phyloP scores from a whole-genome alignment of 92 coral and sea anemone species.

The Heliopora coerulea region DNA sequence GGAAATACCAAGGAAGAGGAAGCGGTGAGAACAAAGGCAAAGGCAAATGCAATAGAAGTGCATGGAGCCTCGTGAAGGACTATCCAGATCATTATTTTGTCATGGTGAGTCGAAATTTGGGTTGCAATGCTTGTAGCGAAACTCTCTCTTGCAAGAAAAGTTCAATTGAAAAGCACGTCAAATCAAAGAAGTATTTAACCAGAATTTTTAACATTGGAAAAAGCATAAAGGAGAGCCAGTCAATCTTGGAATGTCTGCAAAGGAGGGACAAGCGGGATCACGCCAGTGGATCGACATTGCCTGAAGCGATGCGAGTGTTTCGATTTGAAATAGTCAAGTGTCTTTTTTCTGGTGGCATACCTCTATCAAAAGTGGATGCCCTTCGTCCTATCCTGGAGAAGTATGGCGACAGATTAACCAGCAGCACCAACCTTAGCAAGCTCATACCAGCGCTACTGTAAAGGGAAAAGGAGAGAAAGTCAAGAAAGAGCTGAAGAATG shows the following conservation, averaged over 20 bases:
- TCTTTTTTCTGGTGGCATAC: too few relatives aligned
- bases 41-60: too few relatives aligned
- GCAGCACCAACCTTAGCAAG: conserved; percentile 9
- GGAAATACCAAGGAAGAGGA: too few relatives aligned
- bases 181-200: conserved; percentile 13
- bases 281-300: conserved; percentile 49
- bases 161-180: conserved; percentile 23
- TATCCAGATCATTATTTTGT: conserved; percentile 1
- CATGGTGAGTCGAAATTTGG: conserved; percentile 5
- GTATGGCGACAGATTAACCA: conserved; percentile 42
- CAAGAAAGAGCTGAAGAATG: conserved; percentile 33
- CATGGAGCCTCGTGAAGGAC: not conserved
- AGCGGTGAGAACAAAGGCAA: too few relatives aligned
- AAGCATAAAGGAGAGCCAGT: conserved; percentile 23
- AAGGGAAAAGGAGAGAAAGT: conserved; percentile 20
- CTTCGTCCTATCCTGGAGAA: conserved; percentile 35
- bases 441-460: conserved; percentile 42
- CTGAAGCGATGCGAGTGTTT: conserved; percentile 44
- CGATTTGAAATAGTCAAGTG: conserved; percentile 50
- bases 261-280: conserved; percentile 51
- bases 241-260: conserved; percentile 42
- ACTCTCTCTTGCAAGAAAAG: not conserved
- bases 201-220: not conserved
- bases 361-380: conserved; percentile 18
- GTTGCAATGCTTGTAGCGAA: conserved; percentile 48